A percentile compares a stretch with the other conserved stretches of the same genome.
These are phyloP conservation scores for Pyrochroa serraticornis DNA, from an alignment of 2,888 invertebrate genomes.

Conservation along the genomic window DNA sequence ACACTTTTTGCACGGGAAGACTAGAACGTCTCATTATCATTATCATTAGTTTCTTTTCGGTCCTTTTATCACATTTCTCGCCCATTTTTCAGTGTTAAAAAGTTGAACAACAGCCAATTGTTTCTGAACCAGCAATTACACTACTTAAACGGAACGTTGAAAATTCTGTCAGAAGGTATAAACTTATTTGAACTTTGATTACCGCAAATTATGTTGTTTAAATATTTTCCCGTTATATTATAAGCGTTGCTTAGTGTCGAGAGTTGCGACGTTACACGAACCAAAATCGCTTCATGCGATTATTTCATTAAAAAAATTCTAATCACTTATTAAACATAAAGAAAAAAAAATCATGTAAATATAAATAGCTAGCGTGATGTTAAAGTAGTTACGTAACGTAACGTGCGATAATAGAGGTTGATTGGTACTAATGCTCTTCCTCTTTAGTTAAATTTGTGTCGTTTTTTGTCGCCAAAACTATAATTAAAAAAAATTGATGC, in stretches of 20 bases:
- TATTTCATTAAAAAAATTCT: conserved; percentile 4
- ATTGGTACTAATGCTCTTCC: too few species aligned
- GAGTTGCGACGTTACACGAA: too few species aligned
- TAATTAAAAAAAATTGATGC: neutral
- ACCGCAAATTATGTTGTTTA: conserved; percentile 20
- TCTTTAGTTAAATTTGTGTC: neutral
- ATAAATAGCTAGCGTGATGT: too few species aligned
- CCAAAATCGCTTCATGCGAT: too few species aligned
- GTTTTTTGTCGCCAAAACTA: neutral
- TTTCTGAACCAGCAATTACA: neutral
- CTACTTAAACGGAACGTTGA: neutral
- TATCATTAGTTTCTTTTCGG: neutral
- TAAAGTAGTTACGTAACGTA: too few species aligned
- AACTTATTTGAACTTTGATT: conserved; percentile 27
- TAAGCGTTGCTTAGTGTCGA: too few species aligned
- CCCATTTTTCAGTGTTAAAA: neutral
- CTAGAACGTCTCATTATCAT: conserved; percentile 36
- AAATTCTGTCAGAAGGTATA: neutral
- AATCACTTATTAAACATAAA: too few species aligned
- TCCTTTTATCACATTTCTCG: neutral
- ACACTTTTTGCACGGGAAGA: conserved; percentile 42
- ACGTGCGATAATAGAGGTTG: too few species aligned
- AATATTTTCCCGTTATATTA: conserved; percentile 10
- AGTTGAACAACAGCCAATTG: neutral
- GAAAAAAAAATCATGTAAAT: too few species aligned